Conservation (phyloP, 2,888 invertebrate genomes). For the Tinea pellionella region DNA sequence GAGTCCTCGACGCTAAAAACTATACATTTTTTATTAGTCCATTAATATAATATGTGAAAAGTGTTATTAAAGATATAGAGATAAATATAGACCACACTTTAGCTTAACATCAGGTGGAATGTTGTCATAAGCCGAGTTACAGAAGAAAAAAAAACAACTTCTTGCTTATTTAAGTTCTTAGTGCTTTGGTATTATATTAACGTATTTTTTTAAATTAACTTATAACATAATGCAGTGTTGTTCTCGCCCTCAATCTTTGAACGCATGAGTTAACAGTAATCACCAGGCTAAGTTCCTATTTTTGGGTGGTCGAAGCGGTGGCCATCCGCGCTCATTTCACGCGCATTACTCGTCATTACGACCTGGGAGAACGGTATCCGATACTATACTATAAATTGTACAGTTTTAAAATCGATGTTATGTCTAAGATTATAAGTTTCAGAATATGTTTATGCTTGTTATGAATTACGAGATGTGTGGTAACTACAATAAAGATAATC, state of each 20-base stretch:
- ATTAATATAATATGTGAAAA: too few species aligned
- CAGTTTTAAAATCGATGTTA: background rate
- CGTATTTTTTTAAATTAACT: too few species aligned
- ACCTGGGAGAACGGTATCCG: background rate
- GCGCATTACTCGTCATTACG: constrained; percentile 31
- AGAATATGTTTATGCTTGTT: background rate
- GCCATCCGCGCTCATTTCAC: constrained; percentile 43
- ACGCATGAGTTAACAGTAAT: constrained; percentile 11
- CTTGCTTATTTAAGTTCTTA: too few species aligned
- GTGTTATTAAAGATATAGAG: too few species aligned
- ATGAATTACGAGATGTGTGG: background rate
- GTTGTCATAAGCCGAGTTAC: too few species aligned
- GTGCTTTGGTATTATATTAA: too few species aligned
- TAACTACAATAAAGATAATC: background rate
- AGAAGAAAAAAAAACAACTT: too few species aligned
- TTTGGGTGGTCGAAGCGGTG: constrained; percentile 49
- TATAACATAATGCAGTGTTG: too few species aligned
- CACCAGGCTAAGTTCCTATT: constrained; percentile 21
- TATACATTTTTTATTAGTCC: too few species aligned
- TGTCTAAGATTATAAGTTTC: background rate
- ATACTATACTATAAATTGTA: background rate
- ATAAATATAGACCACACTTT: too few species aligned
- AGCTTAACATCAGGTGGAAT: too few species aligned
- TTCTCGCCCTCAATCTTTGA: background rate
- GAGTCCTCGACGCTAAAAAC: too few species aligned